Base-by-base conservation (phyloP, 2,888 invertebrate species). In the Caenorhabditis wallacei region DNA sequence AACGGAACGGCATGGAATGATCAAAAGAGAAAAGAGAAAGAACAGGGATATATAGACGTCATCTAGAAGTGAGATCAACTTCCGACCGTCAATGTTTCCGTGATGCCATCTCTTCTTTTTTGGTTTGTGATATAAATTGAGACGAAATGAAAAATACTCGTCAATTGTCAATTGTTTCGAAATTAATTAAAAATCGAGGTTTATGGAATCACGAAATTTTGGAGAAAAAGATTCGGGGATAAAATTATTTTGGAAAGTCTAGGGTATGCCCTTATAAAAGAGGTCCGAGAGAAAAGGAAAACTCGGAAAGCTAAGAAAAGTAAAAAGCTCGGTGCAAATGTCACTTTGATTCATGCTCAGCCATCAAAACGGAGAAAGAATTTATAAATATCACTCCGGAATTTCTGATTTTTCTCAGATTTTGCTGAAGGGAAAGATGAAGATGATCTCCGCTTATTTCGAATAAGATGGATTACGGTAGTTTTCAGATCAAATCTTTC, bases 1-100 rank as follows among this genome's bases (percentile, higher is more conserved):
- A 61, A 43, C 40, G 46, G 40, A 54, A 68, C 53, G 24, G 8
- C 8, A 30, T 30, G 20, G 37, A 40, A 40, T 11, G 46, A 24
- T 11, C 22, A 5, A 18, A 4, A 57, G n/a, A 10, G 30, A 26
- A n/a, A n/a, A 26, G 35, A 7, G 16, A 20, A 20, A 35, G 18
- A 54, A 46, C 24, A 24, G 24, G 35, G 10, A 35, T 1, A 35
- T 7, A 35, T 26, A 26, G 30, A 70, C 70, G 59, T 71, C 70
- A 71, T 70, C 70, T 56, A 40, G 24, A 54, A 16, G 7, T 24
- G 69, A 59, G 70, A 59, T 71, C 70, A 71, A 71, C 59, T 59
- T 59, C 43, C 46, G 70, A 59, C 70, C 59, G 59, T 71, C 70
- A 35, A 46, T 20, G 46, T 46, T 48, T 59, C 37, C 16, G 8